phyloP scores from a whole-genome alignment of 2,797 vertebrate species.

The Cirrhinus molitorella region DNA sequence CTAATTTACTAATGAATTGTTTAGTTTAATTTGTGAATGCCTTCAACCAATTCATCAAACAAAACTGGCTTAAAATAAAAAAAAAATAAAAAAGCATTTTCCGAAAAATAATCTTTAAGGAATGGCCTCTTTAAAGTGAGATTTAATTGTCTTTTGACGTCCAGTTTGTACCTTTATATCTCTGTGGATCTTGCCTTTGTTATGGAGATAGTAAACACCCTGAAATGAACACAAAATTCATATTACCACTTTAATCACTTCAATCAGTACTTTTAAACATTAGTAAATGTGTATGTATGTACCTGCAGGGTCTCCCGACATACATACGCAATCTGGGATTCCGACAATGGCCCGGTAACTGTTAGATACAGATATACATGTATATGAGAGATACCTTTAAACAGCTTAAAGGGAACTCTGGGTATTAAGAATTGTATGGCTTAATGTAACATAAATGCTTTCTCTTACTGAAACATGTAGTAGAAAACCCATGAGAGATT shows the following conservation, averaged over 20 bases:
- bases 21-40: background rate
- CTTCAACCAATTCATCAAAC: background rate
- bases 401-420: background rate
- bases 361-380: conserved; percentile 49
- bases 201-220: conserved; percentile 98
- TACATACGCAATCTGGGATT: conserved; percentile 97
- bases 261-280: background rate
- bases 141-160: background rate
- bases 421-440: too few species aligned
- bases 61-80: background rate
- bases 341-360: conserved; percentile 96
- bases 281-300: conserved; percentile 44
- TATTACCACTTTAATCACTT: conserved; percentile 2
- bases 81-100: too few species aligned
- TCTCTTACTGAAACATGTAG: too few species aligned
- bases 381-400: background rate
- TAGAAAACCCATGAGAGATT: too few species aligned
- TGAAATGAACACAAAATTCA: conserved; percentile 68
- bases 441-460: too few species aligned
- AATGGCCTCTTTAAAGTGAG: background rate
- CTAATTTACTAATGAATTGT: background rate
- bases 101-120: background rate
- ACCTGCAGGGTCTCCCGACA: conserved; percentile 98
- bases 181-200: conserved; percentile 99
- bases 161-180: conserved; percentile 92